phyloP scores from a whole-genome alignment of 2,888 invertebrate species.

The Melangyna quadrimaculata region DNA sequence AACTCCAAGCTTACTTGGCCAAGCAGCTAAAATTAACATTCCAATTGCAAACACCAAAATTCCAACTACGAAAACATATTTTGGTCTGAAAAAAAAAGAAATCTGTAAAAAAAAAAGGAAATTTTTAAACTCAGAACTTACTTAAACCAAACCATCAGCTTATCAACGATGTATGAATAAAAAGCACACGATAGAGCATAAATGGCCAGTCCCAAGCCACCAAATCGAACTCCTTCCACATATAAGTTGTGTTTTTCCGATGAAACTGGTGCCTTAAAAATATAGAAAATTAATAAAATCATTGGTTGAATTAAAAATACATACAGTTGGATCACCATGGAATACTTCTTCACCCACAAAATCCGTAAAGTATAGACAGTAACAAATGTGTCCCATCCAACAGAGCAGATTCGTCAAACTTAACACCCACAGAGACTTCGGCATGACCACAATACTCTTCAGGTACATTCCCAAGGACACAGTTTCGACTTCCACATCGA shows the following conservation, averaged over 20 bases:
- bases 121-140: conserved; percentile 72
- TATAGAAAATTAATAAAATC: not conserved
- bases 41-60: conserved; percentile 78
- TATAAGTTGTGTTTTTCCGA: conserved; percentile 76
- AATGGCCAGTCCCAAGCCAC: conserved; percentile 81
- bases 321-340: conserved; percentile 82
- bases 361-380: conserved; percentile 86
- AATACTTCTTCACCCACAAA: conserved; percentile 86
- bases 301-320: conserved; percentile 29
- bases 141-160: conserved; percentile 79
- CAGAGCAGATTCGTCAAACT: conserved; percentile 85
- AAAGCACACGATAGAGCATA: conserved; percentile 80
- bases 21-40: conserved; percentile 52
- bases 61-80: conserved; percentile 78
- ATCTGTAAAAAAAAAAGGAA: not conserved
- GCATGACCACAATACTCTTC: conserved; percentile 84
- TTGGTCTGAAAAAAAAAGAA: conserved; percentile 74
- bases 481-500: conserved; percentile 72
- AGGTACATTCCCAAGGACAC: conserved; percentile 79
- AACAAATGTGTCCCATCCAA: conserved; percentile 86
- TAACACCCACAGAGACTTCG: conserved; percentile 83
- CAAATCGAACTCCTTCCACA: conserved; percentile 80
- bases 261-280: conserved; percentile 74
- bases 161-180: conserved; percentile 79
- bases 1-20: conserved; percentile 80